A percentile compares a stretch with the other conserved stretches of the same genome.
Conservation (phyloP, 2,113 vertebrate species). For the Dicentrarchus labrax region DNA sequence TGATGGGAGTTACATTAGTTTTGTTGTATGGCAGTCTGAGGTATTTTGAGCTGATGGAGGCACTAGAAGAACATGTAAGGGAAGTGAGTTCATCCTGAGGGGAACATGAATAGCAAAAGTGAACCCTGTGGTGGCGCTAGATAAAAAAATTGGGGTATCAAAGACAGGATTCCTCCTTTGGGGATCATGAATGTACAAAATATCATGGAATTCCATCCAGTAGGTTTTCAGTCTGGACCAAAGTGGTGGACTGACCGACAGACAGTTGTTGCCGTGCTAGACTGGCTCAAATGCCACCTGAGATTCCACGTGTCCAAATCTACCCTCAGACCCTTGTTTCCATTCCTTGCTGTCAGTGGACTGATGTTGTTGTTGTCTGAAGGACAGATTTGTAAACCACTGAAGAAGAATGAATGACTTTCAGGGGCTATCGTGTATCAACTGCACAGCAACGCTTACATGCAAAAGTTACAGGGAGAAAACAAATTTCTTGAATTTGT, state of each 20-base stretch:
- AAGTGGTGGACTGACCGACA: neutral
- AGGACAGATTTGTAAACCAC: conserved; percentile 30
- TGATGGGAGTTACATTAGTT: too few relatives aligned
- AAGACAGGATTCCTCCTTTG: too few relatives aligned
- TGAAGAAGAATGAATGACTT: conserved; percentile 13
- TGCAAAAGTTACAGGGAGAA: neutral
- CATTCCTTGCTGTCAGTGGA: conserved; percentile 2
- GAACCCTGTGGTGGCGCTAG: too few relatives aligned
- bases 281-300: neutral
- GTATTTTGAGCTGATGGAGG: neutral
- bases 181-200: neutral
- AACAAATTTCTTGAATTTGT: neutral
- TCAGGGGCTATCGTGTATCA: neutral
- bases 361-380: conserved; percentile 13
- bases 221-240: neutral
- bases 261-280: too few relatives aligned
- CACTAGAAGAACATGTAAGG: neutral
- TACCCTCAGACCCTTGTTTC: conserved; percentile 1
- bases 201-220: neutral
- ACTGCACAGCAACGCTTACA: conserved; percentile 1
- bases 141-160: too few relatives aligned
- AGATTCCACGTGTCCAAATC: neutral
- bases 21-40: neutral
- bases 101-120: neutral
- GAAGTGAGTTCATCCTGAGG: neutral